phyloP scores from a whole-genome alignment of 2,113 vertebrate species.

The Turdus rufiventris region DNA sequence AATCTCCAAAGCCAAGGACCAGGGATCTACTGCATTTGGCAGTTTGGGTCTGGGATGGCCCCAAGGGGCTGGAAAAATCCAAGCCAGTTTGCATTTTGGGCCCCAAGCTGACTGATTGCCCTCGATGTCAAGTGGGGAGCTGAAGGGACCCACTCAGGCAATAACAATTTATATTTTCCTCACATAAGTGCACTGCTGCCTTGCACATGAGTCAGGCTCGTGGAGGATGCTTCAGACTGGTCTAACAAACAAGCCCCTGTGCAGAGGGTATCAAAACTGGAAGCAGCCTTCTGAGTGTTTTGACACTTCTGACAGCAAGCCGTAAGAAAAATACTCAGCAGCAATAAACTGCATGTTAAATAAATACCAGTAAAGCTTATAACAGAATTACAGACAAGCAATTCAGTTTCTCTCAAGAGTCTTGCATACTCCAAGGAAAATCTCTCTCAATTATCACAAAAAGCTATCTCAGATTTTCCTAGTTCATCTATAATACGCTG shows the following conservation, averaged over 20 bases:
- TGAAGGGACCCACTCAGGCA: background rate
- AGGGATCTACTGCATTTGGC: background rate
- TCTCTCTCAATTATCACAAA: constrained; percentile 76
- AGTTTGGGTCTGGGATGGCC: background rate
- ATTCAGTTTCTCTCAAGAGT: constrained; percentile 66
- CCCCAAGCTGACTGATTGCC: background rate
- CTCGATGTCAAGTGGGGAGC: background rate
- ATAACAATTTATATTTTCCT: background rate
- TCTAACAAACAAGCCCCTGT: background rate
- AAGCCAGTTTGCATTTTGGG: background rate
- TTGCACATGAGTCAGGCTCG: background rate
- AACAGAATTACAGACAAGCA: constrained; percentile 74
- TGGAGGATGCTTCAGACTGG: background rate
- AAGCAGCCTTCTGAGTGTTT: background rate
- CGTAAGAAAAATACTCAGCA: constrained; percentile 44
- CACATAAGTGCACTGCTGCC: background rate
- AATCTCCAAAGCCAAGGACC: background rate
- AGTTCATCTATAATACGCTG: constrained; percentile 72
- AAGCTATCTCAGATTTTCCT: constrained; percentile 71
- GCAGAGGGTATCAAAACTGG: background rate
- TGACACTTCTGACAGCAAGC: background rate
- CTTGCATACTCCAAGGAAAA: constrained; percentile 72
- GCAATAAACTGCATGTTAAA: constrained; percentile 66
- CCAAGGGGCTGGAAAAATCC: background rate
- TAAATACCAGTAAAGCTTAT: constrained; percentile 70